These are phyloP conservation scores for Eupithecia dodoneata DNA, from an alignment of 2,888 invertebrate species.

Conservation along the genomic window DNA sequence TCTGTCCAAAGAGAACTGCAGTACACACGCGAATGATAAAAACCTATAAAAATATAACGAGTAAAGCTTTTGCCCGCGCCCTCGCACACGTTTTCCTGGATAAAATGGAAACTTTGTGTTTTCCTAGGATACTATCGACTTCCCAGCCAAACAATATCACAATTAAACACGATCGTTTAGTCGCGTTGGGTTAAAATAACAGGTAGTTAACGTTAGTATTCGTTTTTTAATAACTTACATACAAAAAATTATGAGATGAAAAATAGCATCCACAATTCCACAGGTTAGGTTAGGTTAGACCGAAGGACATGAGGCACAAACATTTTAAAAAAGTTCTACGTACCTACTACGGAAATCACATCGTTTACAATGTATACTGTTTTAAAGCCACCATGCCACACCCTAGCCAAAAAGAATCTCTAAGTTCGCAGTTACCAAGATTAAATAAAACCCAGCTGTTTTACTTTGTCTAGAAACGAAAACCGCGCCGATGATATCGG, in stretches of 20 bases:
- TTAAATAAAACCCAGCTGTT: conserved; percentile 12
- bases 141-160: neutral
- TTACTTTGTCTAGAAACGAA: neutral
- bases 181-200: neutral
- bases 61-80: neutral
- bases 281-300: no score
- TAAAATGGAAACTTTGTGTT: neutral
- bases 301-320: no score
- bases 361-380: neutral
- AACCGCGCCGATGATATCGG: conserved; percentile 14
- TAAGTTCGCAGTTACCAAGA: neutral
- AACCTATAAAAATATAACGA: neutral
- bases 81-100: neutral
- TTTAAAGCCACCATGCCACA: neutral
- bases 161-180: neutral
- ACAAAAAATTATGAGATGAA: no score
- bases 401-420: neutral
- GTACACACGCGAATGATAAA: neutral
- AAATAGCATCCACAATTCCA: no score
- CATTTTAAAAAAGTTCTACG: neutral
- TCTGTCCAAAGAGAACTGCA: neutral
- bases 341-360: neutral
- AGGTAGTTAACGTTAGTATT: no score
- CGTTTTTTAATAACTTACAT: no score
- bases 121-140: neutral